Evolutionary conservation across 2,113 vertebrate species (phyloP).

Genomic region (Mirza zaza): DNA sequence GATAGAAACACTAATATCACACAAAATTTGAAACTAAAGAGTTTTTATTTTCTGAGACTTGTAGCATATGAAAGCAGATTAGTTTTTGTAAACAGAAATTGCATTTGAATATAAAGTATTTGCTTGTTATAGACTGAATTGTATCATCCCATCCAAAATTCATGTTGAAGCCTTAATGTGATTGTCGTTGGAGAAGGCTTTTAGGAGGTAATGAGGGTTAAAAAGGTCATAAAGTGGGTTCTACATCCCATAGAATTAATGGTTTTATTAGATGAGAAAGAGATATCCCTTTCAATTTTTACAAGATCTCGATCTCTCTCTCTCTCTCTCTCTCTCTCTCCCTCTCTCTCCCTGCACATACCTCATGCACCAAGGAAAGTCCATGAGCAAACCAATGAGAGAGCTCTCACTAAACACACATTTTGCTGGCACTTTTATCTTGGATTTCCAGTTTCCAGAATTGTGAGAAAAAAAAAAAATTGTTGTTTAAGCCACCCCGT

Average conservation of each 20-base stretch:
- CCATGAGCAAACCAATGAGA: background rate
- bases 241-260: background rate
- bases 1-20: background rate
- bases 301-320: too few relatives aligned
- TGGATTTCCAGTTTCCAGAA: background rate
- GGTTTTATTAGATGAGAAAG: background rate
- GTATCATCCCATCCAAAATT: background rate
- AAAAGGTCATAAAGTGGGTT: background rate
- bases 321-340: background rate
- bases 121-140: background rate
- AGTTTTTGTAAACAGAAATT: background rate
- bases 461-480: background rate
- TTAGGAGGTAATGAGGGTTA: background rate
- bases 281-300: too few relatives aligned
- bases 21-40: background rate
- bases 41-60: background rate
- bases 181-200: background rate
- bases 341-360: rapidly evolving
- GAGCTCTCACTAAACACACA: rapidly evolving
- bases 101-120: background rate
- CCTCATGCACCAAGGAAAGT: background rate
- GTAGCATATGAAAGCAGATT: background rate
- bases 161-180: background rate
- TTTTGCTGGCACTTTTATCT: background rate
- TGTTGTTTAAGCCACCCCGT: background rate